These are phyloP conservation scores for Anolis apletophallus DNA, from an alignment of 2,797 vertebrate genomes.

Conservation along the genomic window DNA sequence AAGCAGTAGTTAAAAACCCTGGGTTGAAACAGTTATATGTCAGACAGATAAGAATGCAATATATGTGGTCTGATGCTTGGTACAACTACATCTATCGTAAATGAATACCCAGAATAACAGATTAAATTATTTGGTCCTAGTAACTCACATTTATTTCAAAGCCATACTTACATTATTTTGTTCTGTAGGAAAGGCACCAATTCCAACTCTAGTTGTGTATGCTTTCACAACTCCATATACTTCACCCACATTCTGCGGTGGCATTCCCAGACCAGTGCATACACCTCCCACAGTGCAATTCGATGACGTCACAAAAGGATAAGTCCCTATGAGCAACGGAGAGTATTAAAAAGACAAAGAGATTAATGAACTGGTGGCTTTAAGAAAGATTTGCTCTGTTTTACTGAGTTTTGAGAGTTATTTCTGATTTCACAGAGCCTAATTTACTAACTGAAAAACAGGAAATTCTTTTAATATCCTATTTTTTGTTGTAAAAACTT, in stretches of 20 bases:
- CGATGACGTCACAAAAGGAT: slow-evolving; percentile 97
- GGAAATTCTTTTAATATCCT: neutral
- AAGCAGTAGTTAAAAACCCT: slow-evolving; percentile 7
- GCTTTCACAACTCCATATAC: slow-evolving; percentile 97
- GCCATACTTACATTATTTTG: slow-evolving; percentile 88
- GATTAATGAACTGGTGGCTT: neutral
- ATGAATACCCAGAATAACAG: neutral
- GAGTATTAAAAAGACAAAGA: neutral
- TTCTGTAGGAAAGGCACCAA: slow-evolving; percentile 96
- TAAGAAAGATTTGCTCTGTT: neutral
- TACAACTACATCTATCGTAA: neutral
- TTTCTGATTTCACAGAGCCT: neutral
- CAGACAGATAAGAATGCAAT: neutral
- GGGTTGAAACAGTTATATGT: neutral
- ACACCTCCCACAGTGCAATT: slow-evolving; percentile 98
- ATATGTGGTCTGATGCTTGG: neutral
- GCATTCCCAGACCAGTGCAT: slow-evolving; percentile 96
- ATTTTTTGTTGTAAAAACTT: neutral
- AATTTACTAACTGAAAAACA: neutral
- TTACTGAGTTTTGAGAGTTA: neutral
- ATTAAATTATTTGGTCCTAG: neutral
- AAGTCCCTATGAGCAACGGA: slow-evolving; percentile 84
- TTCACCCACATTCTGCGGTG: slow-evolving; percentile 92
- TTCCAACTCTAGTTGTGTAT: slow-evolving; percentile 96
- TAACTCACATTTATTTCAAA: neutral